Evolutionary conservation across 2,797 vertebrate species (phyloP).

Genomic region (Otolemur crassicaudatus): DNA sequence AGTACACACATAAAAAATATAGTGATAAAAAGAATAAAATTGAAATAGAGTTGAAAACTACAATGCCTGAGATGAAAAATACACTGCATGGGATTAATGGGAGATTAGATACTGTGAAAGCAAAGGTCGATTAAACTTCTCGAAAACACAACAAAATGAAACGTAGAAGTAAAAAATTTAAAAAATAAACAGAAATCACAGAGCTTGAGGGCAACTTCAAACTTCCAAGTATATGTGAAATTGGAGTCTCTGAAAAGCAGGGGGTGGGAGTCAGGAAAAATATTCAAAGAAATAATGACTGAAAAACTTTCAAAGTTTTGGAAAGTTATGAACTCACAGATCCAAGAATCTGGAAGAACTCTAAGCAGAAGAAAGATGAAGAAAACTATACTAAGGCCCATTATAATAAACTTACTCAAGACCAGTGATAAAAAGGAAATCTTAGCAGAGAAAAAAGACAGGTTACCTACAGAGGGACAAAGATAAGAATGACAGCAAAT

Average conservation of each 20-base stretch:
- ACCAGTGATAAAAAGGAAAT: neutral
- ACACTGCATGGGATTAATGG: neutral
- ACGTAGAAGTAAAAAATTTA: neutral
- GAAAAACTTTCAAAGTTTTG: neutral
- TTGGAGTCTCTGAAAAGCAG: neutral
- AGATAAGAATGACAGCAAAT: neutral
- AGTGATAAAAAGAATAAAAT: neutral
- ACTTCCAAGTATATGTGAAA: neutral
- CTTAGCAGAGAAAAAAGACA: neutral
- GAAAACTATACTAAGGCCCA: neutral
- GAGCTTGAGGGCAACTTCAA: neutral
- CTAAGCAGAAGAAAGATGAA: neutral
- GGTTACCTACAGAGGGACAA: neutral
- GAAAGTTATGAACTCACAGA: neutral
- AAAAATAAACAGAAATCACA: neutral
- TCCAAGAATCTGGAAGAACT: neutral
- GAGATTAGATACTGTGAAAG: neutral
- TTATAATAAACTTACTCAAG: conserved; percentile 4
- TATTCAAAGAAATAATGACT: conserved; percentile 18
- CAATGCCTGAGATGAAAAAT: neutral
- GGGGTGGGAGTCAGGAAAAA: neutral
- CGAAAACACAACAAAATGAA: neutral
- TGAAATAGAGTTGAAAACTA: neutral
- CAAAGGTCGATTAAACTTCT: neutral
- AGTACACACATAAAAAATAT: neutral